Evolutionary conservation across 2,113 vertebrate genomes (phyloP), one percentile per base, ranked within the genome.

Genomic region (Tetrax tetrax): DNA sequence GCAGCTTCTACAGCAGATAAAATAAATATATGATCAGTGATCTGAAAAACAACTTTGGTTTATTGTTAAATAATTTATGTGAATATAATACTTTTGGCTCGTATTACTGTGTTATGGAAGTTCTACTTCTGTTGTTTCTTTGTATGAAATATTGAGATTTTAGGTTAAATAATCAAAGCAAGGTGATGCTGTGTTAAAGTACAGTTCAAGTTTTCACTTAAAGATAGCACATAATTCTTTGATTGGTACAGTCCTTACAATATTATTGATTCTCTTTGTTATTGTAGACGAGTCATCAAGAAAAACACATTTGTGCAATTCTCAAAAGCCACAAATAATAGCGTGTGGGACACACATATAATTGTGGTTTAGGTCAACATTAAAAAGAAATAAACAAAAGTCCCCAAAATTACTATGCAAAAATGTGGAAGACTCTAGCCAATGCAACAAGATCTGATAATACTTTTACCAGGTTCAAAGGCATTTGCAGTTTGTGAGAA

Each of bases 151-250:
- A 98, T 96, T 87, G 97, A 97, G 80, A 70, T 88, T 94, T 96
- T 96, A 77, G 86, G 96, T 98, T 98, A 98, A 98, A 98, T 98
- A 98, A 98, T 98, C 98, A 98, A 98, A 98, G 90, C 82, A 89
- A 97, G 93, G 96, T 95, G 68, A 93, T 51, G 65, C 94, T 97
- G 95, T 96, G 97, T 96, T 98, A 97, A 98, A 98, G 96, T 95
- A 93, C 96, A 96, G 97, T 97, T 98, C 98, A 97, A 97, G 98
- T 98, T 98, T 98, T 98, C 98, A 98, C 97, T 98, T 98, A 98
- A 97, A 98, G 97, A 97, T 83, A 96, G 90, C 94, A 95, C 97
- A 96, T 98, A 97, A 98, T 97, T 98, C 98, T 98, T 97, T 96
- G 74, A 88, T 92, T 97, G 94, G 93, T 96, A 38, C 80, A 95